phyloP scores from a whole-genome alignment of 2,888 invertebrate genomes.

The Drosophila lacicola region DNA sequence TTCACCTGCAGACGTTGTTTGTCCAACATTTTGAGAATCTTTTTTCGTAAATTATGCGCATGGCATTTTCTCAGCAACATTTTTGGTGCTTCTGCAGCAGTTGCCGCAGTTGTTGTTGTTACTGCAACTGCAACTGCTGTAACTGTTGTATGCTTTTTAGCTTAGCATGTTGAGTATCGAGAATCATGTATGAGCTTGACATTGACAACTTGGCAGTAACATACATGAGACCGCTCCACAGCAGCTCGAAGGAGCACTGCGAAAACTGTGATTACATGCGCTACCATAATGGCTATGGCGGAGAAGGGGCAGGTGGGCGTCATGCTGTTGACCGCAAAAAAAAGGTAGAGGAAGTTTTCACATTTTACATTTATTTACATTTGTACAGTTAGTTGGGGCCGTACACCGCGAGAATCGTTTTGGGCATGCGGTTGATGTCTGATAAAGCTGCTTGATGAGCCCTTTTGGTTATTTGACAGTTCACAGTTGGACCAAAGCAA shows the following conservation, averaged over 20 bases:
- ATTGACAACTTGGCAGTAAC: constrained; percentile 67
- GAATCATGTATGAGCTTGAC: constrained; percentile 75
- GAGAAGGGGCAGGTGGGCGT: no score
- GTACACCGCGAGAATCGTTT: constrained; percentile 45
- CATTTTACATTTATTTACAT: constrained; percentile 71
- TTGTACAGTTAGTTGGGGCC: constrained; percentile 39
- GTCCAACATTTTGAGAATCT: constrained; percentile 74
- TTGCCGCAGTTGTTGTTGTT: constrained; percentile 5
- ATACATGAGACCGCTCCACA: constrained; percentile 38
- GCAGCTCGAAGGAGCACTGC: constrained; percentile 19
- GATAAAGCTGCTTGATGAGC: constrained; percentile 13
- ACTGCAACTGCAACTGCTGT: constrained; percentile 46
- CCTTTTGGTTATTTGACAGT: constrained; percentile 27
- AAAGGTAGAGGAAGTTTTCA: constrained; percentile 36
- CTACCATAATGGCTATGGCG: constrained; percentile 27
- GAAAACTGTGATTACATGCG: constrained; percentile 55
- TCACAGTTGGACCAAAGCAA: constrained; percentile 13
- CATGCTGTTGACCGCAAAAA: constrained; percentile 11
- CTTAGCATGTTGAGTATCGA: constrained; percentile 66
- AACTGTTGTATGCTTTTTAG: constrained; percentile 55
- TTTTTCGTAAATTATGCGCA: constrained; percentile 76
- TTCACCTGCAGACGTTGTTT: constrained; percentile 78
- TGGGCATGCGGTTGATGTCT: constrained; percentile 44
- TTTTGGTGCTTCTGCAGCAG: background rate
- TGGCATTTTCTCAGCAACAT: constrained; percentile 57